A percentile compares a stretch with the other conserved stretches of the same genome.
These are phyloP conservation scores for Lerema accius DNA, from an alignment of 1,140 invertebrate species.

Conservation along the genomic window DNA sequence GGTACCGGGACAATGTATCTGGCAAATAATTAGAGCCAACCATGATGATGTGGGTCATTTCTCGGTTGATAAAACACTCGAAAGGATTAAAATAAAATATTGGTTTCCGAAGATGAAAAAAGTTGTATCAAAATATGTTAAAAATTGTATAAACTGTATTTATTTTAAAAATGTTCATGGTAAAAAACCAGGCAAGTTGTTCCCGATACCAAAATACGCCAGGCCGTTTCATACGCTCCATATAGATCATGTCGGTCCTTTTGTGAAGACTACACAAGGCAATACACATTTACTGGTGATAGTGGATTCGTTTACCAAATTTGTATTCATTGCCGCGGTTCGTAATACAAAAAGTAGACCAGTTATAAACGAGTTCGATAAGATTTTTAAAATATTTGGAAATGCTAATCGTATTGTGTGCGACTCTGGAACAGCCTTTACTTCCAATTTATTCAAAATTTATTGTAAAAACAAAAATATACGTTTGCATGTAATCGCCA, in stretches of 20 bases:
- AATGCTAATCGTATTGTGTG: conserved; percentile 23
- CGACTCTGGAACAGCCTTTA: conserved; percentile 28
- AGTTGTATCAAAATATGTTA: conserved; percentile 20
- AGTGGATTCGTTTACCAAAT: conserved; percentile 32
- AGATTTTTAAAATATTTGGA: conserved; percentile 32
- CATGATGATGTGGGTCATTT: conserved; percentile 39
- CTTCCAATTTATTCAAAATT: conserved; percentile 13
- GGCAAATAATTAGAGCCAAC: conserved; percentile 32
- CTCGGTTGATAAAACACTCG: conserved; percentile 28
- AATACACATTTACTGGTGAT: conserved; percentile 26
- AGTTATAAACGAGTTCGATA: conserved; percentile 24
- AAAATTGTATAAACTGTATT: conserved; percentile 23
- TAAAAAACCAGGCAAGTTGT: conserved; percentile 28
- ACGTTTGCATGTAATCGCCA: conserved; percentile 18
- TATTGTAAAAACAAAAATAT: conserved; percentile 19
- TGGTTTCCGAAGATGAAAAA: conserved; percentile 26
- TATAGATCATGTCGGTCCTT: conserved; percentile 25
- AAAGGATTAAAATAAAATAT: conserved; percentile 17
- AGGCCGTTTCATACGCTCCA: conserved; percentile 31
- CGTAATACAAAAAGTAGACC: conserved; percentile 23
- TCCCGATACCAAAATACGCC: conserved; percentile 27
- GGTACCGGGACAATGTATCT: conserved; percentile 36
- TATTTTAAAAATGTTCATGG: conserved; percentile 10
- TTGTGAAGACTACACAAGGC: conserved; percentile 17
- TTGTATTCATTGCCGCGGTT: conserved; percentile 28